Evolutionary conservation across 1,140 invertebrate genomes (phyloP).

Genomic region (Papilio dardanus): DNA sequence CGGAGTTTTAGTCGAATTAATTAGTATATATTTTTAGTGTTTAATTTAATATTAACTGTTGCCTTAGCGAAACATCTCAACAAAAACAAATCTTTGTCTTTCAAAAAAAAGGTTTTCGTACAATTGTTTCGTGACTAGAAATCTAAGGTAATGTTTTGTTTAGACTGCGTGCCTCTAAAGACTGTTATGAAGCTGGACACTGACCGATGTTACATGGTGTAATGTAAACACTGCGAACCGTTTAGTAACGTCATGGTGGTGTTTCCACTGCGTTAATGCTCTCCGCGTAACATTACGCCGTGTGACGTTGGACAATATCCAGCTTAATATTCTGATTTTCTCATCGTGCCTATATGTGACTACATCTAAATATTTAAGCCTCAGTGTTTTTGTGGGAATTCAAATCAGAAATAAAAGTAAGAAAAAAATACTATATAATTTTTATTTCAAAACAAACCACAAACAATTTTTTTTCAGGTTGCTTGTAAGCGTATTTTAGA

Average conservation of each 20-base stretch:
- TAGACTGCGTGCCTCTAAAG: slow-evolving; percentile 26
- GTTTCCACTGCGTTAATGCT: too few relatives aligned
- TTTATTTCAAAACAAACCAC: neutral
- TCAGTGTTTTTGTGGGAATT: neutral
- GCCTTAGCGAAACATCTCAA: neutral
- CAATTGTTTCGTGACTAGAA: neutral
- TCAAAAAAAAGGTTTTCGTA: neutral
- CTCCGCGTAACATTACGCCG: too few relatives aligned
- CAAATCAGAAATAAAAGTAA: slow-evolving; percentile 31
- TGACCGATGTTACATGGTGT: too few relatives aligned
- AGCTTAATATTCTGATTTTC: slow-evolving; percentile 22
- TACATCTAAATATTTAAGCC: slow-evolving; percentile 21
- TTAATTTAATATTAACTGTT: neutral
- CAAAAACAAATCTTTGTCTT: neutral
- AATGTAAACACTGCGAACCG: too few relatives aligned
- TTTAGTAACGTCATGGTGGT: too few relatives aligned
- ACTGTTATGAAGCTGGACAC: too few relatives aligned
- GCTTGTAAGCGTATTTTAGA: too few relatives aligned
- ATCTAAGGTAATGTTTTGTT: neutral
- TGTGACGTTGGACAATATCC: too few relatives aligned
- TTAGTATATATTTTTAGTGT: too few relatives aligned
- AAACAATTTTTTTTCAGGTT: neutral
- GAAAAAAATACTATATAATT: neutral
- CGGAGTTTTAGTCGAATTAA: too few relatives aligned
- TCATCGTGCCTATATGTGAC: slow-evolving; percentile 12